Evolutionary conservation across 2,797 vertebrate species (phyloP).

Genomic region (Helostoma temminkii): DNA sequence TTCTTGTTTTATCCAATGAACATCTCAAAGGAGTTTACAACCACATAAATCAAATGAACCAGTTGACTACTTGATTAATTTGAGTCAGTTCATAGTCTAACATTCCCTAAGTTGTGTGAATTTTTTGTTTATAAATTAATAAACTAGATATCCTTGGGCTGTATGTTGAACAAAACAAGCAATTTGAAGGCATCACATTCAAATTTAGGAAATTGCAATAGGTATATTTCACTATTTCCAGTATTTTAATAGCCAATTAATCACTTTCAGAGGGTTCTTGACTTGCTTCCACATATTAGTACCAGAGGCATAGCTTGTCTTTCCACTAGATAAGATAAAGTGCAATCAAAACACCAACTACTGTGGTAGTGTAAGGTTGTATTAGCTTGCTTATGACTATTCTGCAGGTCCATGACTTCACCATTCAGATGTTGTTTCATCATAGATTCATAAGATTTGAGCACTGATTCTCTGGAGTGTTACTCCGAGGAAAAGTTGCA

Average conservation of each 20-base stretch:
- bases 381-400: constrained; percentile 6
- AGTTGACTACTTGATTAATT: background rate
- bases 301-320: too few species aligned
- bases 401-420: constrained; percentile 28
- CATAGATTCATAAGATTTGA: constrained; percentile 33
- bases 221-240: background rate
- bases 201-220: background rate
- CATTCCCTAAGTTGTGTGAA: too few species aligned
- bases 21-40: background rate
- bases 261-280: too few species aligned
- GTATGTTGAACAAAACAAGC: background rate
- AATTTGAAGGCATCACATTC: background rate
- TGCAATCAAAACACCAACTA: constrained; percentile 3
- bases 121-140: too few species aligned
- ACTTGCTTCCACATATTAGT: too few species aligned
- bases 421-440: constrained; percentile 43
- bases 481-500: constrained; percentile 35
- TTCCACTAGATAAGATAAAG: constrained; percentile 1
- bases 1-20: background rate
- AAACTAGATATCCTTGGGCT: too few species aligned
- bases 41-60: background rate
- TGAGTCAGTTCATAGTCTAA: background rate
- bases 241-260: too few species aligned
- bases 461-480: constrained; percentile 32
- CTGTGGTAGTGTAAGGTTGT: constrained; percentile 4